Base-by-base conservation (phyloP, 2,797 vertebrate genomes). In the Sitta carolinensis region DNA sequence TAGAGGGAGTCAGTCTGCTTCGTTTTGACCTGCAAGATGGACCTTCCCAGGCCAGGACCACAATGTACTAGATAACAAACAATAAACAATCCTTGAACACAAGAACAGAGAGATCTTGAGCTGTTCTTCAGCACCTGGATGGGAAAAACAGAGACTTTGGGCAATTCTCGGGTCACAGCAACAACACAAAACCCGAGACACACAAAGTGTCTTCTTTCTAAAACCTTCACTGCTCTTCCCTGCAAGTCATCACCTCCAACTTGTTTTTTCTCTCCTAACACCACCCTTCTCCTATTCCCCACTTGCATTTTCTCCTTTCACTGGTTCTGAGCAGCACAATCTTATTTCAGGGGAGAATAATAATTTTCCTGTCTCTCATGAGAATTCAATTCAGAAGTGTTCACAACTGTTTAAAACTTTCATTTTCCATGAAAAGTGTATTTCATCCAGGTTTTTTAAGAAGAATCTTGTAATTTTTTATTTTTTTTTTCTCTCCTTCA, bases 251-350 rank as follows among this genome's bases (percentile, higher is more conserved):
- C 27, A 70, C 18, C 25, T 88, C 42, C 72, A 40, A 6, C 3
- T n/a, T 69, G 14, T 13, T 59, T 43, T 32, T 10, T 0, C 2
- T 8, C 3, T 11, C 4, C 5, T 14, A 42, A 27, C 0, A 10
- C 4, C 1, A 0, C 17, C 23, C 8, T 90, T 72, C 43, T 92
- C 32, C 54, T 26, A 22, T 14, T 75, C 54, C 26, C 52, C 5
- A 10, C 15, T n/a, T 68, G 10, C 6, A 22, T 84, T 58, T 84
- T 54, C 67, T 87, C 40, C 43, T 64, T 82, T 54, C 25, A 43
- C 12, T 36, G 21, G 12, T 54, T 69, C 32, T 20, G 8, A 91
- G 36, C 5, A 55, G 52, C 27, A 54, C 22, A 62, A 32, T 54
- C 16, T 12, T 59, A 76, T 69, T 79, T 75, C 70, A 79, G 47